Percentiles rank a stretch among this genome's conserved stretches.
These are phyloP conservation scores for Augochlora pura DNA, from an alignment of 1,140 invertebrate species.

Conservation along the genomic window DNA sequence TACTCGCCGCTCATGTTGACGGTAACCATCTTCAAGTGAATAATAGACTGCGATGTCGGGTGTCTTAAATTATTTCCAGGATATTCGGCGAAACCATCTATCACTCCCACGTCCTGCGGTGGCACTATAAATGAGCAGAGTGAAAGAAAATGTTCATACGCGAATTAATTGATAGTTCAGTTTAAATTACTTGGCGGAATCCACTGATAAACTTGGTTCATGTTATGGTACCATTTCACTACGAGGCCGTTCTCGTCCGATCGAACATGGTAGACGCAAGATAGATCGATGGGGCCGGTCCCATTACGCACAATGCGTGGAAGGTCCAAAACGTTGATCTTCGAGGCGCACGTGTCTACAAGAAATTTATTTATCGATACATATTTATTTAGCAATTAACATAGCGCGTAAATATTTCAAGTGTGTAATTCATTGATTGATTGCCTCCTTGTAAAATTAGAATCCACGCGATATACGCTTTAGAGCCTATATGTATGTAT, in stretches of 20 bases:
- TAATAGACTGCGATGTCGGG: slow-evolving; percentile 83
- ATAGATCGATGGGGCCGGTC: slow-evolving; percentile 83
- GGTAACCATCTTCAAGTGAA: slow-evolving; percentile 85
- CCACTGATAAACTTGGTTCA: slow-evolving; percentile 88
- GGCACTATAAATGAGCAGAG: slow-evolving; percentile 47
- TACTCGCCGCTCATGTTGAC: slow-evolving; percentile 87
- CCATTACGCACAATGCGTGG: slow-evolving; percentile 85
- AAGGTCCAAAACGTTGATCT: slow-evolving; percentile 84
- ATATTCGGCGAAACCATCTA: slow-evolving; percentile 84
- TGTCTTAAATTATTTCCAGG: slow-evolving; percentile 81
- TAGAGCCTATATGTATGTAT: neutral
- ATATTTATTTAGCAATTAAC: neutral
- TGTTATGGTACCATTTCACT: slow-evolving; percentile 89
- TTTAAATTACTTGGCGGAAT: slow-evolving; percentile 82
- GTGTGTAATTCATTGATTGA: neutral
- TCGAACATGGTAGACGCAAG: slow-evolving; percentile 86
- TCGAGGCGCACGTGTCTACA: slow-evolving; percentile 65
- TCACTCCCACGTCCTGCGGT: slow-evolving; percentile 83
- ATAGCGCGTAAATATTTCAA: neutral
- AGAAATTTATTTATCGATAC: neutral
- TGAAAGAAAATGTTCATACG: neutral
- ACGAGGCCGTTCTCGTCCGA: slow-evolving; percentile 83
- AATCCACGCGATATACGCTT: neutral
- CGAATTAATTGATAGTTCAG: neutral
- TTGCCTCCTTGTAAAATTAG: neutral